Conservation (phyloP, 2,888 invertebrate genomes). For the Pachymerium ferrugineum region DNA sequence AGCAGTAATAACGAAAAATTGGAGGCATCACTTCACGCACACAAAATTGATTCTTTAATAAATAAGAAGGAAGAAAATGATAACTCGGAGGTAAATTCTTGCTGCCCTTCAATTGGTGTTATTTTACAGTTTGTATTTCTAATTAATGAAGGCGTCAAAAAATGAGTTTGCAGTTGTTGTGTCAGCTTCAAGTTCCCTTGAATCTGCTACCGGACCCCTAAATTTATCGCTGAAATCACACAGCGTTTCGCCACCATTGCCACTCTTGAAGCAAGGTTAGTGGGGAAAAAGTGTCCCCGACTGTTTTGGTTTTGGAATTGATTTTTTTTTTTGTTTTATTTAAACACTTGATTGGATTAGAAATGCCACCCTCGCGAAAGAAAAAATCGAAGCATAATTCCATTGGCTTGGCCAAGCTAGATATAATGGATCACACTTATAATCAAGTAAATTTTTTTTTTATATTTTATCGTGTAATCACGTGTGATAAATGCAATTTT, state of each 20-base stretch:
- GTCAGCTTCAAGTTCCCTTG: not conserved
- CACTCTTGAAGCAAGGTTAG: not conserved
- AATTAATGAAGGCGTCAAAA: not conserved
- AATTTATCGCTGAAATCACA: not conserved
- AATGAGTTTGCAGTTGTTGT: not conserved
- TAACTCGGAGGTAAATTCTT: not conserved
- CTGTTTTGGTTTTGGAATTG: too few species aligned
- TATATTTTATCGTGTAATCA: not conserved
- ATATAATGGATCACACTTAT: conserved; percentile 2
- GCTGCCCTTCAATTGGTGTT: not conserved
- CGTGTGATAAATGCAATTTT: too few species aligned
- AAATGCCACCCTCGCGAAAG: not conserved
- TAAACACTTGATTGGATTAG: too few species aligned
- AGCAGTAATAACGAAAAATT: not conserved
- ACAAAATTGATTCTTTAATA: not conserved
- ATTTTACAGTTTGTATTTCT: not conserved
- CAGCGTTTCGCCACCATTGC: not conserved
- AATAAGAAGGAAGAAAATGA: not conserved
- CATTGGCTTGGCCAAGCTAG: not conserved
- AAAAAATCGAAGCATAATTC: not conserved
- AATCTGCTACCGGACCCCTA: not conserved
- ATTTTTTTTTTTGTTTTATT: too few species aligned
- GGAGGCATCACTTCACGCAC: not conserved
- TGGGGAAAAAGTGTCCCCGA: too few species aligned
- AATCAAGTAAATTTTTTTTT: not conserved